A percentile compares a stretch with the other conserved stretches of the same genome.
phyloP scores from a whole-genome alignment of 2,888 invertebrate genomes.

The Alitta virens region DNA sequence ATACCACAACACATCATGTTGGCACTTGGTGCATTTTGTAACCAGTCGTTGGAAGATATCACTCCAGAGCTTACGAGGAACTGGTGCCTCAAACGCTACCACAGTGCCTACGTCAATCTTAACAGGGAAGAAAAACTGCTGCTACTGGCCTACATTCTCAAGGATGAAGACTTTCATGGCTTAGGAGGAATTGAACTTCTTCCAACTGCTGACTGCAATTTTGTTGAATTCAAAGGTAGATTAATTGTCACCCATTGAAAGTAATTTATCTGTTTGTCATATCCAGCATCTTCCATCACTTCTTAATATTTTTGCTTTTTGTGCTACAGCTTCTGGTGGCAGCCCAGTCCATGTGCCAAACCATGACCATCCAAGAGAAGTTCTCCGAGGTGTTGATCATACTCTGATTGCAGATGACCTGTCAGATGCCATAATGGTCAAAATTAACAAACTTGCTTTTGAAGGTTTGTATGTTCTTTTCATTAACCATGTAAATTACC shows the following conservation, averaged over 20 bases:
- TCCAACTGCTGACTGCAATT: slow-evolving; percentile 26
- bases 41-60: slow-evolving; percentile 8
- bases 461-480: slow-evolving; percentile 20
- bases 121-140: slow-evolving; percentile 7
- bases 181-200: slow-evolving; percentile 24
- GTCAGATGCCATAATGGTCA: slow-evolving; percentile 7
- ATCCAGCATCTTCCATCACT: no score
- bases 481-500: no score
- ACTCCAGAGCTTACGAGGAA: slow-evolving; percentile 16
- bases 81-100: slow-evolving; percentile 6
- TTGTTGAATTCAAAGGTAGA: slow-evolving; percentile 21
- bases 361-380: slow-evolving; percentile 11
- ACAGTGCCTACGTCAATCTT: slow-evolving; percentile 7
- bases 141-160: slow-evolving; percentile 23
- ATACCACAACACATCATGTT: slow-evolving; percentile 23
- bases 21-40: slow-evolving; percentile 24
- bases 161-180: slow-evolving; percentile 25
- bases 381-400: slow-evolving; percentile 24
- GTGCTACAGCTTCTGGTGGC: not conserved
- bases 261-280: no score
- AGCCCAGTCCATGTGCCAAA: slow-evolving; percentile 6
- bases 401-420: slow-evolving; percentile 19
- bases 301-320: no score
- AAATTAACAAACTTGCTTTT: slow-evolving; percentile 22
- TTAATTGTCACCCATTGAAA: no score